These are phyloP conservation scores for Sminthurides aquaticus DNA, from an alignment of 2,888 invertebrate genomes.

Conservation along the genomic window DNA sequence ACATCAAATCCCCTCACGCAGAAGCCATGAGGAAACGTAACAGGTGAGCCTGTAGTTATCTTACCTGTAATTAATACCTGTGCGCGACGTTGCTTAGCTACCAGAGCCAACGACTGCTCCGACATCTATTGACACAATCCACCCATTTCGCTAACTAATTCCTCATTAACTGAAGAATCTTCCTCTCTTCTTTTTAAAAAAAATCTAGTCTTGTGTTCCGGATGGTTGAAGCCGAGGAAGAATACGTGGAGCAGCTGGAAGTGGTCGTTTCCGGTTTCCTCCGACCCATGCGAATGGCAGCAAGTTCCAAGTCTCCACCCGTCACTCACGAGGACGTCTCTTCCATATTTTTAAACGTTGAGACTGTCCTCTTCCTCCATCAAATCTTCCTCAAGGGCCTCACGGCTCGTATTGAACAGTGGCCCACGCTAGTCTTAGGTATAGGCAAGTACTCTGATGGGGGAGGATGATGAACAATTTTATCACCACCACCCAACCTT, in stretches of 20 bases:
- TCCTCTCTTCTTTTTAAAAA: background rate
- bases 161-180: background rate
- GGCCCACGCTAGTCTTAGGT: conserved; percentile 87
- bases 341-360: conserved; percentile 86
- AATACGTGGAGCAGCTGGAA: conserved; percentile 84
- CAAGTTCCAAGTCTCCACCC: conserved; percentile 65
- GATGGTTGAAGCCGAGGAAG: conserved; percentile 89
- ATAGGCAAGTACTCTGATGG: conserved; percentile 37
- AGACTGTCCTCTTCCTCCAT: conserved; percentile 76
- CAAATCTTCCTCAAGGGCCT: conserved; percentile 90
- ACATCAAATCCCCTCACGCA: conserved; percentile 87
- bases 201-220: conserved; percentile 72
- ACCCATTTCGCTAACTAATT: too few species aligned
- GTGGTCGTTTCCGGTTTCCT: conserved; percentile 76
- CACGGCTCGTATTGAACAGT: conserved; percentile 81
- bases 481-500: conserved; percentile 35
- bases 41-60: conserved; percentile 59
- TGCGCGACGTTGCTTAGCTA: too few species aligned
- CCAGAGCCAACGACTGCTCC: too few species aligned
- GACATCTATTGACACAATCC: too few species aligned
- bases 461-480: conserved; percentile 32
- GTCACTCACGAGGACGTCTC: conserved; percentile 89
- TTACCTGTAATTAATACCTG: too few species aligned
- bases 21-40: conserved; percentile 89
- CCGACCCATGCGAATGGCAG: conserved; percentile 86